Evolutionary conservation across 2,113 vertebrate genomes (phyloP).

Genomic region (Leucosticte australis): DNA sequence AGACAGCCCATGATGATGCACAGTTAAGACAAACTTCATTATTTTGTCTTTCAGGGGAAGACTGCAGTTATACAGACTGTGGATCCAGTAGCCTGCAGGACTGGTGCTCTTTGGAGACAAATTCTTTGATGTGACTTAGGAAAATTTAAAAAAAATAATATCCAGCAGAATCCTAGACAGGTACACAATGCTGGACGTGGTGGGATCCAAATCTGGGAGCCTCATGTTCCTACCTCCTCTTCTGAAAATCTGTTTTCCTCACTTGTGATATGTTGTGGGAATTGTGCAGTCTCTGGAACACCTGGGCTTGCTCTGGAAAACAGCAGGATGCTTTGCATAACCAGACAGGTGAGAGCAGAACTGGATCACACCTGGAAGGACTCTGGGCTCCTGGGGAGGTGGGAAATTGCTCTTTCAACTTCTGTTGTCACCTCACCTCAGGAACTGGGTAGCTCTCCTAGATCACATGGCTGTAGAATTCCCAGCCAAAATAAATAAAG

Average conservation of each 20-base stretch:
- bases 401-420: neutral
- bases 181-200: rapidly evolving
- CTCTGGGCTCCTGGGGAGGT: neutral
- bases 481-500: neutral
- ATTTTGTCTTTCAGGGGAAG: neutral
- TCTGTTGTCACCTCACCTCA: neutral
- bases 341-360: neutral
- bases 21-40: neutral
- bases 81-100: neutral
- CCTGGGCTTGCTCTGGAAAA: neutral
- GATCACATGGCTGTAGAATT: neutral
- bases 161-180: neutral
- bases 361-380: neutral
- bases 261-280: neutral
- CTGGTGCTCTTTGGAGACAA: neutral
- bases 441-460: neutral
- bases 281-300: neutral
- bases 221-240: neutral
- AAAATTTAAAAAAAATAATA: neutral
- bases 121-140: neutral
- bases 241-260: neutral
- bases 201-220: neutral
- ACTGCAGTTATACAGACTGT: neutral
- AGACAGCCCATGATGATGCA: neutral
- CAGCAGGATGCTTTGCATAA: neutral